Percentiles rank a stretch among this genome's conserved stretches.
Evolutionary conservation across 2,797 vertebrate species (phyloP).

Genomic region (Heliangelus exortis): DNA sequence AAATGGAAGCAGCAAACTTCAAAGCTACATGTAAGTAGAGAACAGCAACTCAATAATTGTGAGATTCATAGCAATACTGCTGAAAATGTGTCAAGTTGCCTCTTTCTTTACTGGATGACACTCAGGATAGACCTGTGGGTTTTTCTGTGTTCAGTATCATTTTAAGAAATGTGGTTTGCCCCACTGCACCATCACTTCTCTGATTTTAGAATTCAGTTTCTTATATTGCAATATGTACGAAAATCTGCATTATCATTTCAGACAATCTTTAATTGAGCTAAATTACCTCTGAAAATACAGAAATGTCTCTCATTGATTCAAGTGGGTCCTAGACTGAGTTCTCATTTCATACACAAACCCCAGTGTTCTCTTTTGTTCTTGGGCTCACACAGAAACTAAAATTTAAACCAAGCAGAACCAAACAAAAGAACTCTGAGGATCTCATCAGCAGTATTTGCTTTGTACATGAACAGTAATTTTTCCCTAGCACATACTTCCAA

Average conservation of each 20-base stretch:
- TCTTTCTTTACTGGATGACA: neutral
- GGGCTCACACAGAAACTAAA: neutral
- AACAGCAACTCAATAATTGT: neutral
- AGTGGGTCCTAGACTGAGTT: neutral
- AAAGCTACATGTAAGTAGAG: constrained; percentile 7
- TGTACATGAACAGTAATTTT: constrained; percentile 51
- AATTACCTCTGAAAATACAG: neutral
- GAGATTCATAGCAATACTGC: neutral
- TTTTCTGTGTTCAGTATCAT: neutral
- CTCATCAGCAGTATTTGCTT: constrained; percentile 56
- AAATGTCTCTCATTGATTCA: neutral
- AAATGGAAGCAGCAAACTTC: constrained; percentile 20
- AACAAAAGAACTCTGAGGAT: constrained; percentile 12
- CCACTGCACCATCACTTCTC: neutral
- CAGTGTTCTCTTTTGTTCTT: neutral
- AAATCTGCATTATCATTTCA: neutral
- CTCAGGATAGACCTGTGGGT: neutral
- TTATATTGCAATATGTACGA: neutral
- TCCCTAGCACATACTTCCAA: constrained; percentile 60
- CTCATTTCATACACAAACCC: neutral
- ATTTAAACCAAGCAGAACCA: constrained; percentile 8
- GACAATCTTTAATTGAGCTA: constrained; percentile 20
- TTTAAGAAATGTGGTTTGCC: neutral
- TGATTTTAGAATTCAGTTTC: constrained; percentile 4
- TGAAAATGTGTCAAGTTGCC: neutral